phyloP scores from a whole-genome alignment of 2,888 invertebrate genomes.

The Apomyelois bistriatella region DNA sequence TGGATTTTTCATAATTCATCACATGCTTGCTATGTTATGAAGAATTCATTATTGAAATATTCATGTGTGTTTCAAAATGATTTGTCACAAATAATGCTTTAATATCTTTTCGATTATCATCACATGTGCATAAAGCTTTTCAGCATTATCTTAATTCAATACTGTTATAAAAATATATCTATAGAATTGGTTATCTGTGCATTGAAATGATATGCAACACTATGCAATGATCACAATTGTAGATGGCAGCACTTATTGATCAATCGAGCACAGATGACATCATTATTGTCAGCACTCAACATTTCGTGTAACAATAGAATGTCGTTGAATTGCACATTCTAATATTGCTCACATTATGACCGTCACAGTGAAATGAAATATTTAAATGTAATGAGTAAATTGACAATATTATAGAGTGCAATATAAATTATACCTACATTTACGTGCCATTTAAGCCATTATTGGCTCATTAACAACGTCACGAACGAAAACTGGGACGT shows the following conservation, averaged over 20 bases:
- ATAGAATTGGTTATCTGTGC: no score
- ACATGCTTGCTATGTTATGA: not conserved
- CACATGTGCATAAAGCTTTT: not conserved
- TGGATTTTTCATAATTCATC: conserved; percentile 1
- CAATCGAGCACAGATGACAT: no score
- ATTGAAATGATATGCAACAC: no score
- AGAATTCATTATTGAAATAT: not conserved
- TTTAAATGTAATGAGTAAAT: not conserved
- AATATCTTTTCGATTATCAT: not conserved
- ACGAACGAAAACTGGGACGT: not conserved
- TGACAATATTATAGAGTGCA: conserved; percentile 19
- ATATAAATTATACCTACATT: conserved; percentile 29
- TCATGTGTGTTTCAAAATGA: not conserved
- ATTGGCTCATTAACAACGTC: conserved; percentile 34
- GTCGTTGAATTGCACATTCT: not conserved
- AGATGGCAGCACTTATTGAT: no score
- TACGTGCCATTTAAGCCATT: conserved; percentile 31
- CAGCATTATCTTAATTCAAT: not conserved
- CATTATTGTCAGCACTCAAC: no score
- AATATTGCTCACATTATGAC: not conserved
- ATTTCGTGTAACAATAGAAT: no score
- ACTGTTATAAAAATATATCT: not conserved
- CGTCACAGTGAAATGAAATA: not conserved
- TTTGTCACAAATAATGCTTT: not conserved
- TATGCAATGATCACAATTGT: no score